Base-by-base conservation (phyloP, 2,797 vertebrate species). In the Hipposideros larvatus region DNA sequence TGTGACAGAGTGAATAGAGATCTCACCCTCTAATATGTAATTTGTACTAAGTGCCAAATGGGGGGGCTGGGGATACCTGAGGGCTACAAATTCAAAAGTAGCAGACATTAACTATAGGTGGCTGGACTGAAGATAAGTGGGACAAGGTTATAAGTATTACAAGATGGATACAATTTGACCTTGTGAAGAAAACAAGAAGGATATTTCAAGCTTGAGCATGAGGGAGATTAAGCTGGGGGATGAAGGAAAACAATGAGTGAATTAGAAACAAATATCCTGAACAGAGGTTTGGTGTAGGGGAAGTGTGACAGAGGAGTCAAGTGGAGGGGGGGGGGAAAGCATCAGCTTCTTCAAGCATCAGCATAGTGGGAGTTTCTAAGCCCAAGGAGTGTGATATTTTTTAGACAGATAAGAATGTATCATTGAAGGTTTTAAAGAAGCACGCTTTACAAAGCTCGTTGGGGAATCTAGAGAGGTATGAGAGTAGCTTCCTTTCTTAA, bases 381-480 rank as follows among this genome's bases (percentile, higher is more conserved):
- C 4, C 37, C 18, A 28, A 10, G 22, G 37, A 41, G 22, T 11
- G 0, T 57, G 19, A 16, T 0, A 9, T 24, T 51, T 51, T 53
- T 22, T 57, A 18, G 11, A n/a, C 15, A 74, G 46, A 14, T 7
- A 11, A 22, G 41, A 80, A 21, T 21, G 34, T 9, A 26, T 77
- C 43, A 21, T 24, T 28, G 11, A 65, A 77, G 55, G 19, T n/a
- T 53, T 2, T 22, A 41, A 65, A 87, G 66, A 43, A 83, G 8
- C 31, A 26, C 2, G 11, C 34, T 74, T 70, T 34, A 37, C 63
- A 41, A 34, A 83, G n/a, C 74, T 15, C 15, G n/a, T 37, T 53
- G 28, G 57, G 80, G 15, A 34, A 21, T 5, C 22, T 15, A 57
- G 41, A 82, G 16, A 61, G 61, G 11, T 15, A 3, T 4, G 22